Base-by-base conservation (phyloP, 2,888 invertebrate genomes). In the Diaphora mendica region DNA sequence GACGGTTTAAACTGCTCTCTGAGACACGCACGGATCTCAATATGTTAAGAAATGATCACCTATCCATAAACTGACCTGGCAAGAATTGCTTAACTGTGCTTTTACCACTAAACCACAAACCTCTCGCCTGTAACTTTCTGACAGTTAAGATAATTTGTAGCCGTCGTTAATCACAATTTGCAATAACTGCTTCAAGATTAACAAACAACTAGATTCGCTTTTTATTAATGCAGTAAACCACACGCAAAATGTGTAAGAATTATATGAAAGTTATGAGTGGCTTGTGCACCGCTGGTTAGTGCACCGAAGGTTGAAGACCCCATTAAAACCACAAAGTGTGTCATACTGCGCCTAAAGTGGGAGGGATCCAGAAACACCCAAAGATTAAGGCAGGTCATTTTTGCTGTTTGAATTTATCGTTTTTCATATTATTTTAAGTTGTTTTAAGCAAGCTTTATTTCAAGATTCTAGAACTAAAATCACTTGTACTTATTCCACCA, bases 181-280 rank as follows among this genome's bases (percentile, higher is more conserved):
- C 15, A 62, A 15, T 26, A 15, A 62, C 59, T 62, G 59, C 13
- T 30, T 62, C 15, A 15, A 15, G 30, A 62, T 62, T 62, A 62
- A 30, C 26, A 26, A 62, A 62, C 30, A 30, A 62, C 62, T 62
- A 15, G 15, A 62, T 62, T 62, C 51, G n/a, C 3, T 11, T 55
- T n/a, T 55, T 55, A 5, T 59, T 62, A 30, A 15, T 26, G 30
- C 30, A 30, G 5, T 62, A 30, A 30, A 62, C 62, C 15, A 17
- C 62, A 62, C 17, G 62, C 5, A 30, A 62, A 62, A 62, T 26
- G 26, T 62, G 30, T 30, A 62, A 62, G 30, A 30, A 30, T 62
- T 62, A 30, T 55, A 55, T 55, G n/a, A 55, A 55, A 55, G 51
- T 55, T 55, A 55, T 55, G 51, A 55, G 51, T 55, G n/a, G 51